A percentile compares a stretch with the other conserved stretches of the same genome.
Evolutionary conservation across 2,113 vertebrate species (phyloP).

Genomic region (Mus musculus): DNA sequence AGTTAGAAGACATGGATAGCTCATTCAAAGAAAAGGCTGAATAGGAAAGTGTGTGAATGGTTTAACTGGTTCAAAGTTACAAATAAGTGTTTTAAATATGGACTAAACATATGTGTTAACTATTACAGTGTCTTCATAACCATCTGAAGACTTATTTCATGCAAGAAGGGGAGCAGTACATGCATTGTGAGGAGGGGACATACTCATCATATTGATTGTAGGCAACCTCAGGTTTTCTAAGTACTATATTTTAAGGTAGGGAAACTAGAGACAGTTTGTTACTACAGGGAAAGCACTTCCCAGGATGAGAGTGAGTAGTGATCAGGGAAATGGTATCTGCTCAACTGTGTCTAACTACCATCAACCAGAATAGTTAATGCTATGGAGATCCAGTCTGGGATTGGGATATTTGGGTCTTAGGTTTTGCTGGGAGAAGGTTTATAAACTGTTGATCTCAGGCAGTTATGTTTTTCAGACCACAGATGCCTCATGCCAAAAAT

Average conservation of each 20-base stretch:
- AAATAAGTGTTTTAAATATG: constrained; percentile 31
- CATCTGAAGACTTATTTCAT: constrained; percentile 20
- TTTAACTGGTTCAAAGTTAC: constrained; percentile 42
- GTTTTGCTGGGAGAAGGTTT: neutral
- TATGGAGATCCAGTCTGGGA: neutral
- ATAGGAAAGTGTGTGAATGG: neutral
- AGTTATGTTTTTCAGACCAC: constrained; percentile 49
- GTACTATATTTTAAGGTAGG: neutral
- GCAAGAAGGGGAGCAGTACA: constrained; percentile 14
- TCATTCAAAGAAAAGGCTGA: neutral
- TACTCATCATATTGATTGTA: neutral
- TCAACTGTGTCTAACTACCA: neutral
- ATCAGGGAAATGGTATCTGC: neutral
- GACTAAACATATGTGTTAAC: constrained; percentile 15
- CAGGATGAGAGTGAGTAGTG: neutral
- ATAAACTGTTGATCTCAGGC: neutral
- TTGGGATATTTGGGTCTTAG: constrained; percentile 24
- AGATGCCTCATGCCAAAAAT: neutral
- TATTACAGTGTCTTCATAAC: neutral
- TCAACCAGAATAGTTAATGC: neutral
- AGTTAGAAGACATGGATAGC: neutral
- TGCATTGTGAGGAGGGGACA: neutral
- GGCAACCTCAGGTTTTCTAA: neutral
- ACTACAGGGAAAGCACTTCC: neutral
- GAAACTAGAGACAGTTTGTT: neutral